A percentile compares a stretch with the other conserved stretches of the same genome.
phyloP scores from a whole-genome alignment of 2,888 invertebrate genomes.

The Timandra comae region DNA sequence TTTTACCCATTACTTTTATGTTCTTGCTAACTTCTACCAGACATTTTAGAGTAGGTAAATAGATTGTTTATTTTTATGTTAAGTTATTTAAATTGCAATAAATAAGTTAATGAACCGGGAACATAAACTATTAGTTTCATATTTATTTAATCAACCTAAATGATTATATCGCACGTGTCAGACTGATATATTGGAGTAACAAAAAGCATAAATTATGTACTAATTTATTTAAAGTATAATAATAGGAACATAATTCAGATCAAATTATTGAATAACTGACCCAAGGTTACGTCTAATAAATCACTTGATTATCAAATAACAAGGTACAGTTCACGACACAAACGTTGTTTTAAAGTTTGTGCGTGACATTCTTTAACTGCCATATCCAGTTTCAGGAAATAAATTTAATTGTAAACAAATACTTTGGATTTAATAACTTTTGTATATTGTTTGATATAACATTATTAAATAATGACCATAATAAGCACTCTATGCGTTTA shows the following conservation, averaged over 20 bases:
- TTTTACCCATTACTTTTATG: no score
- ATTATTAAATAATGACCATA: no score
- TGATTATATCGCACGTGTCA: slow-evolving; percentile 9
- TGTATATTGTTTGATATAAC: no score
- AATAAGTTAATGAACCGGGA: slow-evolving; percentile 1
- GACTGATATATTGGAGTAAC: slow-evolving; percentile 4
- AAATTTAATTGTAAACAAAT: no score
- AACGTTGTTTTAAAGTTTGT: slow-evolving; percentile 1
- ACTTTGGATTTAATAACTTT: no score
- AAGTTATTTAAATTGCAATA: no score
- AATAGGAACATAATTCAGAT: slow-evolving; percentile 6
- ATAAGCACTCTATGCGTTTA: no score
- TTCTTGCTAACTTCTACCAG: no score
- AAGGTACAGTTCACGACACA: slow-evolving; percentile 7
- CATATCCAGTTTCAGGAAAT: no score
- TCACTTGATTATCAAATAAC: slow-evolving; percentile 15
- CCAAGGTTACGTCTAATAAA: slow-evolving; percentile 16
- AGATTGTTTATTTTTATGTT: no score
- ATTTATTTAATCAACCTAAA: background rate
- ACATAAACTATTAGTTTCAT: background rate
- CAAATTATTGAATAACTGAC: slow-evolving; percentile 19
- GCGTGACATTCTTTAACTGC: no score
- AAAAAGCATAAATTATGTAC: slow-evolving; percentile 9
- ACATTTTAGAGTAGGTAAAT: no score
- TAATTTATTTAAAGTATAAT: slow-evolving; percentile 4